These are phyloP conservation scores for Lacerta agilis DNA, from an alignment of 2,797 vertebrate genomes.

Conservation along the genomic window DNA sequence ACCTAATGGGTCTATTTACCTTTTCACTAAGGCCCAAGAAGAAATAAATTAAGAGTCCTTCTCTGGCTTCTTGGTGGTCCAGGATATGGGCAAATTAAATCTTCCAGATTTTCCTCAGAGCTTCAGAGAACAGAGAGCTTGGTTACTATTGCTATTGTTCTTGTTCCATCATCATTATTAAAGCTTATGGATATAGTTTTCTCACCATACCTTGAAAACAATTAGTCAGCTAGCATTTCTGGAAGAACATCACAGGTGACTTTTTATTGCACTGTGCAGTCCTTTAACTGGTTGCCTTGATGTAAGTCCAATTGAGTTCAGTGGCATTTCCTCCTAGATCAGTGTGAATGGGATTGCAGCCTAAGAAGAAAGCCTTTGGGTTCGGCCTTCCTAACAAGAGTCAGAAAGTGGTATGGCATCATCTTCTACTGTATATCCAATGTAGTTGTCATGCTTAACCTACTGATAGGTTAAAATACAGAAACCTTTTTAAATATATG, in stretches of 20 bases:
- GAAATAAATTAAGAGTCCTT: conserved; percentile 75
- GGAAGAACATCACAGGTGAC: background rate
- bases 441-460: background rate
- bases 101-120: conserved; percentile 46
- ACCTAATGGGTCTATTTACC: conserved; percentile 78
- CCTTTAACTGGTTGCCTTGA: no score
- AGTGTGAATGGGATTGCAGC: no score
- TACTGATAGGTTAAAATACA: background rate
- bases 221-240: background rate
- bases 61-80: conserved; percentile 55
- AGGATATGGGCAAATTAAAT: conserved; percentile 67
- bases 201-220: background rate
- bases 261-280: background rate
- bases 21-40: conserved; percentile 73
- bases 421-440: background rate
- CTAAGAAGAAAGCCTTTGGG: background rate
- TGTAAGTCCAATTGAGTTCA: no score
- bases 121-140: conserved; percentile 20
- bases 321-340: no score
- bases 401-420: background rate
- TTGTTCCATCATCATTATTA: background rate
- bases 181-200: conserved; percentile 43
- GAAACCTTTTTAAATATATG: background rate
- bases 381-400: background rate
- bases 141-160: background rate